A percentile compares a stretch with the other conserved stretches of the same genome.
phyloP scores from a whole-genome alignment of 2,113 vertebrate genomes.

The Percina caprodes region DNA sequence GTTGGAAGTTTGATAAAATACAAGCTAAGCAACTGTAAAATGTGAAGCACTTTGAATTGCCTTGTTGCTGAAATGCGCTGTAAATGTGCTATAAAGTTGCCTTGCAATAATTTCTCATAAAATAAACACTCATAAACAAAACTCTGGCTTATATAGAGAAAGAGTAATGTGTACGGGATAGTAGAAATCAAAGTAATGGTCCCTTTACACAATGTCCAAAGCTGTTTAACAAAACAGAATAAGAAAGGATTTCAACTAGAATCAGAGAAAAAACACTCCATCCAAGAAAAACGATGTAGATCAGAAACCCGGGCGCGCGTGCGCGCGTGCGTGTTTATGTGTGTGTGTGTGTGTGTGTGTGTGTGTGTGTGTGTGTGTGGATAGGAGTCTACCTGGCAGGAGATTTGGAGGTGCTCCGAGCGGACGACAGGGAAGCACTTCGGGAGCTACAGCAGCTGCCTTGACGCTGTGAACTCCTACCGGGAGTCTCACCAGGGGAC shows the following conservation, averaged over 20 bases:
- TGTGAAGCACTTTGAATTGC: background rate
- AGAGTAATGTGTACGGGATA: background rate
- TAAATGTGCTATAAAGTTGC: too few relatives aligned
- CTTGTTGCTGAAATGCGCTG: too few relatives aligned
- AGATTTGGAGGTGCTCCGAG: slow-evolving; percentile 90
- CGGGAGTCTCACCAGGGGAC: slow-evolving; percentile 89
- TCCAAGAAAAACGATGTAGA: background rate
- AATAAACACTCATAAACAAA: background rate
- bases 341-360: slow-evolving; percentile 21
- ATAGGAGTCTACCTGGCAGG: slow-evolving; percentile 88
- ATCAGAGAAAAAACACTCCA: background rate
- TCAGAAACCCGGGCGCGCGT: background rate
- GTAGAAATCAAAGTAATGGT: background rate
- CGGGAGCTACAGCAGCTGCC: slow-evolving; percentile 93
- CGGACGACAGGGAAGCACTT: slow-evolving; percentile 91
- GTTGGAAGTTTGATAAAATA: background rate
- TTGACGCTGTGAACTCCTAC: slow-evolving; percentile 88
- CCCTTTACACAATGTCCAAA: background rate
- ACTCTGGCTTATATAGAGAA: background rate
- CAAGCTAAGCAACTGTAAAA: background rate
- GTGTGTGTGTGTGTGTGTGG: slow-evolving; percentile 19
- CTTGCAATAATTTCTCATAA: background rate
- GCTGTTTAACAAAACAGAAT: background rate
- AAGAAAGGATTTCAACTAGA: background rate
- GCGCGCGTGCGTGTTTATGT: background rate